phyloP scores from a whole-genome alignment of 1,140 invertebrate species.

The Sycophila sp. region DNA sequence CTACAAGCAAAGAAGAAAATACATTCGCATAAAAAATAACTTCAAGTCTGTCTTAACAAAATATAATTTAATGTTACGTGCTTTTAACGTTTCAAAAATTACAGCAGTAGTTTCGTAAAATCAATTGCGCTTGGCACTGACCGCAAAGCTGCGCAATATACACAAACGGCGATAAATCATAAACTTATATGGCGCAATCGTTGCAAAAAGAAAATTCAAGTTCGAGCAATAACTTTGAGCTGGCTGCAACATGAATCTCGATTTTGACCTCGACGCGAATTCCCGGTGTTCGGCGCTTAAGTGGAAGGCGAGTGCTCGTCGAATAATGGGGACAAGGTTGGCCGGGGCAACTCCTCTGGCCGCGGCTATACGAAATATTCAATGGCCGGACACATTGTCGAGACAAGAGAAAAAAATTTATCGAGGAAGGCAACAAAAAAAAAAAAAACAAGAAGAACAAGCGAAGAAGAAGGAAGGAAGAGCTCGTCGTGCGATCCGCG shows the following conservation, averaged over 20 bases:
- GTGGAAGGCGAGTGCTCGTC: constrained; percentile 5
- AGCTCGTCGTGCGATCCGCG: neutral
- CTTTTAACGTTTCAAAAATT: too few species aligned
- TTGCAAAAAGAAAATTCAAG: neutral
- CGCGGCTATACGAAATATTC: constrained; percentile 21
- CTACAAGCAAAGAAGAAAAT: too few species aligned
- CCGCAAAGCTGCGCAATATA: too few species aligned
- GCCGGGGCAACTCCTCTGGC: neutral
- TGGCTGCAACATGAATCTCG: constrained; percentile 1
- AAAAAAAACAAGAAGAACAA: neutral
- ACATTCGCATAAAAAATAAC: too few species aligned
- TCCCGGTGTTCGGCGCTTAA: constrained; percentile 6
- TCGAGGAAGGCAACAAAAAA: too few species aligned
- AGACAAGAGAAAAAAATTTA: constrained; percentile 1
- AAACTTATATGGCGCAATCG: neutral
- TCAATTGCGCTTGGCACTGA: too few species aligned
- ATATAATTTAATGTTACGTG: too few species aligned
- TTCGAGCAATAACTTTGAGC: neutral
- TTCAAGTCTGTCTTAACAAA: too few species aligned
- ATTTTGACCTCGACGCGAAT: constrained; percentile 13
- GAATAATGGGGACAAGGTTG: constrained; percentile 32
- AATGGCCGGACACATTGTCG: constrained; percentile 11
- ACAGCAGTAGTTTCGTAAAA: too few species aligned
- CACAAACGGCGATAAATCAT: neutral
- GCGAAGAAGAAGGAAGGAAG: neutral